phyloP scores from a whole-genome alignment of 2,113 vertebrate genomes.

The mouse (Mus musculus) region DNA sequence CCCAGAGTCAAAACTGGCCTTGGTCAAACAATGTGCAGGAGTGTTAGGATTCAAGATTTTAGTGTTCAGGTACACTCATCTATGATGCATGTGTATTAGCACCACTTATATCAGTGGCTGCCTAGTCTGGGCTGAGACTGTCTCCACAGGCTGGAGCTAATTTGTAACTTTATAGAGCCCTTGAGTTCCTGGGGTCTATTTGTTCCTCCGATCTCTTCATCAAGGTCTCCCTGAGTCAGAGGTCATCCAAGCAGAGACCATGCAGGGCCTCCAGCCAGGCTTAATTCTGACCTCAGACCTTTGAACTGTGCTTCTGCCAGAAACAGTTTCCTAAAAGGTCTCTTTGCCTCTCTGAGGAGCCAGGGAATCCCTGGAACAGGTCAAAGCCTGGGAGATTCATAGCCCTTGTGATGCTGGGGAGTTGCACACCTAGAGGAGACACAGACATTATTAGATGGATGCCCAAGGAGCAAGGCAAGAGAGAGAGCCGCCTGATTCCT shows the following conservation, averaged over 20 bases:
- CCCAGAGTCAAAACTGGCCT: too few species aligned
- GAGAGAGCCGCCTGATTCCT: not conserved
- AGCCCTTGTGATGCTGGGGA: too few species aligned
- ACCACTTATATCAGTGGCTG: not conserved
- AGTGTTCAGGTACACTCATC: too few species aligned
- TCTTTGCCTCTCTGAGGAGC: not conserved
- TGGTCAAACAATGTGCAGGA: accelerated
- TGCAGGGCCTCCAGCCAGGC: not conserved
- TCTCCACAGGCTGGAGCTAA: not conserved
- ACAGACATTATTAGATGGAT: too few species aligned
- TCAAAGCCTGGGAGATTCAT: not conserved
- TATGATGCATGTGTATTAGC: not conserved
- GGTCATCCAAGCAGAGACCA: not conserved
- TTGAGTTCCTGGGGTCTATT: not conserved
- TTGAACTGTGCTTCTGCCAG: too few species aligned
- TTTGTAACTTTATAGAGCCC: not conserved
- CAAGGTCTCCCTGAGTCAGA: not conserved
- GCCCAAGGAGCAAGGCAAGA: too few species aligned
- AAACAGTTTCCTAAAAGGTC: not conserved
- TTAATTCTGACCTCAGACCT: not conserved
- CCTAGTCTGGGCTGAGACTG: not conserved
- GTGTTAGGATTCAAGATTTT: not conserved
- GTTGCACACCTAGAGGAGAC: accelerated
- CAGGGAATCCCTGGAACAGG: not conserved
- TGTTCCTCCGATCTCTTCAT: not conserved